Conservation (phyloP, 1,140 invertebrate species). For the Pseudomyrmex dendroicus region DNA sequence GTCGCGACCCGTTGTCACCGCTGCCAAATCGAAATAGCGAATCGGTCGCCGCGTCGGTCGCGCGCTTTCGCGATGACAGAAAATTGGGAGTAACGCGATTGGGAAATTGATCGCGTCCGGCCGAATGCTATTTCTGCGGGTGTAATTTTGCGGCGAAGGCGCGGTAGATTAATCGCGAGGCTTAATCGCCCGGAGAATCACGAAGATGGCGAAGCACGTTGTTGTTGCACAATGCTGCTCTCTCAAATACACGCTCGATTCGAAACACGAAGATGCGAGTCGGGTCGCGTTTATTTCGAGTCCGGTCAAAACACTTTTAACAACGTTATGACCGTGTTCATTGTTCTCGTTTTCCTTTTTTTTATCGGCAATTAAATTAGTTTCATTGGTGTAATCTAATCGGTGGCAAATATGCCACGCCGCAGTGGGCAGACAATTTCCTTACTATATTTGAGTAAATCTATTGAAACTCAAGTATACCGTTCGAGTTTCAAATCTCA, state of each 20-base stretch:
- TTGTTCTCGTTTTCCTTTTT: not conserved
- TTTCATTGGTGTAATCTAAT: not conserved
- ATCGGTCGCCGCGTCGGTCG: conserved; percentile 38
- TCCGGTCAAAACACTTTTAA: not conserved
- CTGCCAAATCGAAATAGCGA: conserved; percentile 64
- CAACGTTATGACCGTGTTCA: not conserved
- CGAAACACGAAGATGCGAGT: conserved; percentile 44
- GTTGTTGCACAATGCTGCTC: conserved; percentile 35
- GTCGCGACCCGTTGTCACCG: conserved; percentile 4
- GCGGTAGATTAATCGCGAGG: conserved; percentile 41
- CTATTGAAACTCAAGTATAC: not conserved
- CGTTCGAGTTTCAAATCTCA: not conserved
- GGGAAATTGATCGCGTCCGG: conserved; percentile 63
- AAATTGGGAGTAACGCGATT: conserved; percentile 65
- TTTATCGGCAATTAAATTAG: not conserved
- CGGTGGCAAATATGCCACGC: too few relatives aligned
- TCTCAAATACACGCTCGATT: conserved; percentile 27
- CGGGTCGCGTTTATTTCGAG: conserved; percentile 35
- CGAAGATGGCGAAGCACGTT: not conserved
- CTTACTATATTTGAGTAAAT: not conserved
- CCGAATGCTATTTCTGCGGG: conserved; percentile 67
- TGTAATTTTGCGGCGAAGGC: conserved; percentile 36
- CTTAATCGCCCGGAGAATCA: conserved; percentile 56
- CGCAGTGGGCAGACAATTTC: too few relatives aligned
- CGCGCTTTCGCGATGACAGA: conserved; percentile 51